phyloP scores from a whole-genome alignment of 1,140 invertebrate genomes.

The Orchesella cincta region DNA sequence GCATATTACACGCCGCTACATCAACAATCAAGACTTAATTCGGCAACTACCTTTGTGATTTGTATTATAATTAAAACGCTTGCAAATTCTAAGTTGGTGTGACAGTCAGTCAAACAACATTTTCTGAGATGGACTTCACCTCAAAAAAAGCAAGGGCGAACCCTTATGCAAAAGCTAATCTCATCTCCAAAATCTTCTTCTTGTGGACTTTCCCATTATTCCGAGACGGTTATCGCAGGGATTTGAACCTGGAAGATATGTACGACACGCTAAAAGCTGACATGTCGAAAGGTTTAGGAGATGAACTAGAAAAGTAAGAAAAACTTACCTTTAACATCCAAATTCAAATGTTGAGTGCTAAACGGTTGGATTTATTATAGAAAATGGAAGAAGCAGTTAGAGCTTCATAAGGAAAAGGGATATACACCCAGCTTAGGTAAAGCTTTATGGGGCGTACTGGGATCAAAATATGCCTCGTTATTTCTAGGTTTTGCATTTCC shows the following conservation, averaged over 20 bases:
- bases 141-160: slow-evolving; percentile 29
- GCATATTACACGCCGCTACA: too few relatives aligned
- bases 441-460: slow-evolving; percentile 30
- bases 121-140: slow-evolving; percentile 47
- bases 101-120: too few relatives aligned
- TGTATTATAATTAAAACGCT: too few relatives aligned
- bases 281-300: background rate
- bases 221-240: slow-evolving; percentile 46
- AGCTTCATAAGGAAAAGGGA: slow-evolving; percentile 1
- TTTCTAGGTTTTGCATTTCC: slow-evolving; percentile 20
- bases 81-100: too few relatives aligned
- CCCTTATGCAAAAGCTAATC: slow-evolving; percentile 38
- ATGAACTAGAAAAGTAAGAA: slow-evolving; percentile 30
- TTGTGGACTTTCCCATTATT: slow-evolving; percentile 46
- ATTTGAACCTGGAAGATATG: slow-evolving; percentile 52
- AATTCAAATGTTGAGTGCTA: background rate
- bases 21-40: too few relatives aligned
- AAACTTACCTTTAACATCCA: background rate
- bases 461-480: slow-evolving; percentile 11
- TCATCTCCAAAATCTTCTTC: slow-evolving; percentile 45
- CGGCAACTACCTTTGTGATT: too few relatives aligned
- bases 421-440: slow-evolving; percentile 7
- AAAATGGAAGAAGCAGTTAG: slow-evolving; percentile 30
- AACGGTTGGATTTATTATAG: background rate
- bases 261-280: slow-evolving; percentile 44